These are phyloP conservation scores for Poecilus cupreus DNA, from an alignment of 2,888 invertebrate species.

Conservation along the genomic window DNA sequence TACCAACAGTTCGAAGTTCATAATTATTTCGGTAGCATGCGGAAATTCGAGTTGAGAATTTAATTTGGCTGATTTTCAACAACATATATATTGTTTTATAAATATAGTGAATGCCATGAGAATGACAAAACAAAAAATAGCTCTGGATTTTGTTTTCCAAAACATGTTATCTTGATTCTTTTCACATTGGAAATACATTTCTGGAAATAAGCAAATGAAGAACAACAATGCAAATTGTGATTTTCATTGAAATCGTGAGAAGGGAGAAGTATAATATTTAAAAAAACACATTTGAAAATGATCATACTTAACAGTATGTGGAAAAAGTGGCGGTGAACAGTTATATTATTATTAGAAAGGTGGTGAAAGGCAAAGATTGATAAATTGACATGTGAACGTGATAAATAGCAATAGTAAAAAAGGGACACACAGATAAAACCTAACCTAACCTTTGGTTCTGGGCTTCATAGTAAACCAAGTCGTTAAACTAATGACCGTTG, in stretches of 20 bases:
- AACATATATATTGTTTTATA: conserved; percentile 29
- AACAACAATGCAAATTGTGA: background rate
- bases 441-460: conserved; percentile 76
- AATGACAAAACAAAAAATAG: background rate
- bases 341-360: background rate
- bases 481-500: conserved; percentile 74
- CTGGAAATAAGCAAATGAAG: background rate
- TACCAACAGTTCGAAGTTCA: conserved; percentile 5
- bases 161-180: background rate
- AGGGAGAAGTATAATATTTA: no score
- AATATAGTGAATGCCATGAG: conserved; percentile 2
- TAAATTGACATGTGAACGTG: background rate
- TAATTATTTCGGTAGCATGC: conserved; percentile 36
- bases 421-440: conserved; percentile 60
- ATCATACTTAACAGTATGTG: no score
- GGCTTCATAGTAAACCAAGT: conserved; percentile 76
- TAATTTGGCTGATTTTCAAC: conserved; percentile 38
- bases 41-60: background rate
- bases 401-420: background rate
- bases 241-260: background rate
- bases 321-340: no score
- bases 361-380: background rate
- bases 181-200: background rate
- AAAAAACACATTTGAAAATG: no score
- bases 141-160: background rate